These are phyloP conservation scores for Leptinotarsa rubiginosa DNA, from an alignment of 2,888 invertebrate genomes.

Conservation along the genomic window DNA sequence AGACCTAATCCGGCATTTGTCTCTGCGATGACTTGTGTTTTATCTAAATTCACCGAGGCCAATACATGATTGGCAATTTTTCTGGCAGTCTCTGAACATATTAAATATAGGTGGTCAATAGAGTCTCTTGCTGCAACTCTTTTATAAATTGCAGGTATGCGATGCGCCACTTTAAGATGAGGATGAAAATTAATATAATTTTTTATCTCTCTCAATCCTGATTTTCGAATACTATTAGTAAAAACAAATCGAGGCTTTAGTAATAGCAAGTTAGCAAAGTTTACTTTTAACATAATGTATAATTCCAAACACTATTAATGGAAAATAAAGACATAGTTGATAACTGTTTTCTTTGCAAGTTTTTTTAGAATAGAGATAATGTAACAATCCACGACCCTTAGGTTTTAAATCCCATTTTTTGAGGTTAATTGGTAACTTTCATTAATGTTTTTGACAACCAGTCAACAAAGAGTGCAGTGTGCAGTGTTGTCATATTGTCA, in stretches of 20 bases:
- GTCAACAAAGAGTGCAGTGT: too few species aligned
- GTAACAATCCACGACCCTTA: too few species aligned
- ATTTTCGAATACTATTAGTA: neutral
- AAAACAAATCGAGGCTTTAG: neutral
- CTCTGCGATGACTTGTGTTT: slow-evolving; percentile 70
- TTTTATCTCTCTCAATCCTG: neutral
- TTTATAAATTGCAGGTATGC: slow-evolving; percentile 48
- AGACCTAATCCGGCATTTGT: slow-evolving; percentile 78
- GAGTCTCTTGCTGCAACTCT: slow-evolving; percentile 33
- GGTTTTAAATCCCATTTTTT: too few species aligned
- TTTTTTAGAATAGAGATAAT: too few species aligned
- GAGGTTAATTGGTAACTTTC: too few species aligned
- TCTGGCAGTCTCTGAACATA: slow-evolving; percentile 53
- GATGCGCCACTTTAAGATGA: slow-evolving; percentile 33
- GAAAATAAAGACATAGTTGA: too few species aligned
- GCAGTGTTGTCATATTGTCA: too few species aligned
- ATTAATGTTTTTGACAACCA: too few species aligned
- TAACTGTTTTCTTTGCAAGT: too few species aligned
- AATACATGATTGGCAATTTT: slow-evolving; percentile 49
- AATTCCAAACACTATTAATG: too few species aligned
- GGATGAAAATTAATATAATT: slow-evolving; percentile 22
- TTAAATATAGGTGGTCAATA: slow-evolving; percentile 54
- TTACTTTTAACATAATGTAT: slow-evolving; percentile 1
- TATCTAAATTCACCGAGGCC: slow-evolving; percentile 46
- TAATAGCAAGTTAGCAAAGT: neutral